phyloP scores from a whole-genome alignment of 2,888 invertebrate species.

The Dromius quadrimaculatus region DNA sequence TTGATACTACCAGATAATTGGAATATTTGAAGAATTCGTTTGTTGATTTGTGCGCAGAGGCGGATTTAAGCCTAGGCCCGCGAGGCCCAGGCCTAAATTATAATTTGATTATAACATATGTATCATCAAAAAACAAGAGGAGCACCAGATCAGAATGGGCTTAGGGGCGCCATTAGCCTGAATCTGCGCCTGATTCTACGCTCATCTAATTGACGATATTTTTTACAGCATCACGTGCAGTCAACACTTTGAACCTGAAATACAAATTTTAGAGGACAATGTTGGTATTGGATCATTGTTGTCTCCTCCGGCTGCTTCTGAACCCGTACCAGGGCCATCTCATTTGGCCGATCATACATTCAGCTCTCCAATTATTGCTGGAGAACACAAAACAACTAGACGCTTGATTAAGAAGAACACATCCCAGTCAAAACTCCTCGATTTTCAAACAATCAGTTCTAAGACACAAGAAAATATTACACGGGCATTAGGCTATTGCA shows the following conservation, averaged over 20 bases:
- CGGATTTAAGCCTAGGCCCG: no score
- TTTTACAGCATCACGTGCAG: no score
- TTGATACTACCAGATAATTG: no score
- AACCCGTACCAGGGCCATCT: not conserved
- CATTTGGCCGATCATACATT: not conserved
- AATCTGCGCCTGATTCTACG: no score
- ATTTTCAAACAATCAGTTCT: not conserved
- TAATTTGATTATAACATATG: no score
- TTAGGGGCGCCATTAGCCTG: no score
- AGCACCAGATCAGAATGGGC: no score
- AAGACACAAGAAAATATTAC: not conserved
- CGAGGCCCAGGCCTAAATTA: no score
- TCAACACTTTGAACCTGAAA: slow-evolving; percentile 4
- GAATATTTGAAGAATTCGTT: no score
- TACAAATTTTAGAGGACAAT: not conserved
- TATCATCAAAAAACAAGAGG: no score
- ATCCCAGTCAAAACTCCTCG: not conserved
- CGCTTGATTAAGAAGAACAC: not conserved
- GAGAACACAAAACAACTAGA: not conserved
- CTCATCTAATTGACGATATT: no score
- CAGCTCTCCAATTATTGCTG: not conserved
- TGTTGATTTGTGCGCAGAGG: no score
- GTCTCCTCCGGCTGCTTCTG: not conserved
- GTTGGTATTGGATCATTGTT: not conserved
- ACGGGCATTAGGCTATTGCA: slow-evolving; percentile 1